A percentile compares a stretch with the other conserved stretches of the same genome.
Conservation (phyloP, 2,113 vertebrate species). For the Tenrec ecaudatus region DNA sequence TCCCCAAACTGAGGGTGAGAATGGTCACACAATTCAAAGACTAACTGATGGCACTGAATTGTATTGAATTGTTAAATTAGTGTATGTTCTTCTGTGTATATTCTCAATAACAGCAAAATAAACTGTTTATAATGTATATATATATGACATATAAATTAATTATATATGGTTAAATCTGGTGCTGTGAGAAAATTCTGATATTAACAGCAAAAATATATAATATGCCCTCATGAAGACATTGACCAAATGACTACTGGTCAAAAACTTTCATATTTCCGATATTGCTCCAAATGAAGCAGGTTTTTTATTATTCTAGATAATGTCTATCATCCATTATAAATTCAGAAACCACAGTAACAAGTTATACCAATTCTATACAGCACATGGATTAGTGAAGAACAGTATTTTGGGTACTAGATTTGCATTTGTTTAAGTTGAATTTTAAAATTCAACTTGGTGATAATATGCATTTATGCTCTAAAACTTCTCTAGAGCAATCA, state of each 20-base stretch:
- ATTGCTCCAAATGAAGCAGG: background rate
- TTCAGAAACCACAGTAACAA: background rate
- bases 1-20: background rate
- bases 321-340: background rate
- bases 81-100: background rate
- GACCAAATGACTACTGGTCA: background rate
- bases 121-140: background rate
- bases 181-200: background rate
- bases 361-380: background rate
- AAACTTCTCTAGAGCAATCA: background rate
- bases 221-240: background rate
- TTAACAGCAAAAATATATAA: background rate
- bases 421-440: conserved; percentile 7
- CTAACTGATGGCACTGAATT: background rate
- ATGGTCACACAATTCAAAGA: background rate
- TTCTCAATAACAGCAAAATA: background rate
- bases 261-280: background rate
- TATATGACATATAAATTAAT: too few relatives aligned
- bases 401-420: background rate
- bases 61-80: background rate
- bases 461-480: background rate
- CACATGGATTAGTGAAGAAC: background rate
- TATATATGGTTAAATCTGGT: background rate
- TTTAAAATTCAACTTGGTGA: conserved; percentile 1
- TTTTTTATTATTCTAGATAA: background rate